A percentile compares a stretch with the other conserved stretches of the same genome.
Evolutionary conservation across 2,113 vertebrate species (phyloP).

Genomic region (Terrapene triunguis): DNA sequence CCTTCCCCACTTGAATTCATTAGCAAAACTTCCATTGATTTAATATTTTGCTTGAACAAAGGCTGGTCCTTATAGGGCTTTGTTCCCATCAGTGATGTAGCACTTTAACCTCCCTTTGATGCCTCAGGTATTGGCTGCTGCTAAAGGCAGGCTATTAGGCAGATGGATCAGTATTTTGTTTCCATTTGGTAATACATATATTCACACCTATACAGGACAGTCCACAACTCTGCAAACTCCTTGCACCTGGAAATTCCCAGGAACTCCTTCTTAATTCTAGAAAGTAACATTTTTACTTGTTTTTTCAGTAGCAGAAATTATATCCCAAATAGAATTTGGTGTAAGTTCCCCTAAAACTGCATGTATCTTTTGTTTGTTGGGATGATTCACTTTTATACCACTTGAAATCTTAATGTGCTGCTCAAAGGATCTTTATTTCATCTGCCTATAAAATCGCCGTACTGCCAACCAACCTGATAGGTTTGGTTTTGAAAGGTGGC

Average conservation of each 20-base stretch:
- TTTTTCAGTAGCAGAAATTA: neutral
- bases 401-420: conserved; percentile 3
- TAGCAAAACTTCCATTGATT: neutral
- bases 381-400: neutral
- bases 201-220: neutral
- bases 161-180: neutral
- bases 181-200: neutral
- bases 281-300: neutral
- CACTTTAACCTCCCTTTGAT: neutral
- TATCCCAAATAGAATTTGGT: neutral
- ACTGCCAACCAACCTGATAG: neutral
- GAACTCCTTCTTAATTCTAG: neutral
- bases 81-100: neutral
- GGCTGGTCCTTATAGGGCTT: neutral
- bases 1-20: neutral
- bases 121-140: neutral
- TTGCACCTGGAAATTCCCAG: neutral
- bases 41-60: neutral
- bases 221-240: neutral
- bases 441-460: neutral
- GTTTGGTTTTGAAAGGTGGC: neutral
- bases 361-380: neutral
- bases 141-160: neutral
- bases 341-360: neutral
- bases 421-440: neutral